Evolutionary conservation across 1,140 invertebrate genomes (phyloP).

Genomic region (Sesamia nonagrioides): DNA sequence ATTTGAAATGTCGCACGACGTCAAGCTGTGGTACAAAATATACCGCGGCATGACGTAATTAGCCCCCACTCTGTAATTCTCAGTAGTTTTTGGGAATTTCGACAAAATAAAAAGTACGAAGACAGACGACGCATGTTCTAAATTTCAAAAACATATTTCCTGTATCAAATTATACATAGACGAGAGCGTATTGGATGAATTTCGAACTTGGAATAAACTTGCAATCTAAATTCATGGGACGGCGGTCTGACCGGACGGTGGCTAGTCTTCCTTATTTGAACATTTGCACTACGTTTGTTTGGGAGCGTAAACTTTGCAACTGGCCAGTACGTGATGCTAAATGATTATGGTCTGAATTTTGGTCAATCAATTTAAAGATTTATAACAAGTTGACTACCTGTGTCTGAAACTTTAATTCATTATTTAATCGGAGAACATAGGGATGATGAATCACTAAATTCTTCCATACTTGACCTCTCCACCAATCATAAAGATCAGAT

Average conservation of each 20-base stretch:
- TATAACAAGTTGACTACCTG: too few species aligned
- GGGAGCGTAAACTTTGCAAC: constrained; percentile 48
- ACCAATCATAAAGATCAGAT: too few species aligned
- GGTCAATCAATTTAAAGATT: background rate
- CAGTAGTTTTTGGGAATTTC: too few species aligned
- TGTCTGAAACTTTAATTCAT: too few species aligned
- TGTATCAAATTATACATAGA: constrained; percentile 60
- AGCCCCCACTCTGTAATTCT: too few species aligned
- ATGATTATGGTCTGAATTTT: constrained; percentile 1
- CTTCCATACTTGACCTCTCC: too few species aligned
- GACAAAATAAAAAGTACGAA: background rate
- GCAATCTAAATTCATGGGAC: constrained; percentile 78
- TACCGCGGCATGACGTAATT: too few species aligned
- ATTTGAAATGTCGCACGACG: too few species aligned
- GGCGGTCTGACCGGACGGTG: constrained; percentile 54
- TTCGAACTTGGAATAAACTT: constrained; percentile 74
- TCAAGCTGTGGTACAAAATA: too few species aligned
- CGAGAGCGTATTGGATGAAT: constrained; percentile 63
- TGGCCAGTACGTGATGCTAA: constrained; percentile 20
- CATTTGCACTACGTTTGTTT: constrained; percentile 52
- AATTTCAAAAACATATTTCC: constrained; percentile 51
- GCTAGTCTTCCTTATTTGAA: constrained; percentile 57
- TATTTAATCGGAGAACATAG: too few species aligned
- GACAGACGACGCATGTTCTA: constrained; percentile 40
- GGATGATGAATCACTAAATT: too few species aligned